Conservation (phyloP, 1,140 invertebrate species). For the Hirudo medicinalis region DNA sequence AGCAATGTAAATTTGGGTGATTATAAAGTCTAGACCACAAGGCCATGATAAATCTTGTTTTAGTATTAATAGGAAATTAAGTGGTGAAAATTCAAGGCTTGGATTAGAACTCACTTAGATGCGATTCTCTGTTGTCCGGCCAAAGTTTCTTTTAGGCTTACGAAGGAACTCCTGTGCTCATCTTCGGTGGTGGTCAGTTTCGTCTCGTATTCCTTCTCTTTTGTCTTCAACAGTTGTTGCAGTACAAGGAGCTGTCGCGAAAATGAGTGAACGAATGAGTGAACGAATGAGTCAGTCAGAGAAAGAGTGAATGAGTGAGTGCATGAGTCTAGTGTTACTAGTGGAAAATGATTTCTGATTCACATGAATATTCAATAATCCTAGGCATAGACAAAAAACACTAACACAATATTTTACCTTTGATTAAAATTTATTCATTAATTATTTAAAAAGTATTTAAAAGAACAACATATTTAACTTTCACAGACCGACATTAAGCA, state of each 20-base stretch:
- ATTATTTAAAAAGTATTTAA: neutral
- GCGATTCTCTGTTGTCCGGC: neutral
- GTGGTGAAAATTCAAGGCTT: neutral
- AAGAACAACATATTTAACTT: neutral
- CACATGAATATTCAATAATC: neutral
- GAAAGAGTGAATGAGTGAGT: neutral
- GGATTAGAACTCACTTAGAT: neutral
- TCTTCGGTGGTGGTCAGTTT: neutral
- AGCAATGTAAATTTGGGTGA: neutral
- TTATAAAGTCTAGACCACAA: neutral
- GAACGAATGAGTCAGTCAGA: neutral
- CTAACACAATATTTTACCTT: neutral
- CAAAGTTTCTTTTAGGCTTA: neutral
- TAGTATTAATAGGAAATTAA: neutral
- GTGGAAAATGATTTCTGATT: neutral
- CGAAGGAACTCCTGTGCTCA: neutral
- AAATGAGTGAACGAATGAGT: neutral
- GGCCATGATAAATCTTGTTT: neutral
- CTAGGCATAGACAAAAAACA: neutral
- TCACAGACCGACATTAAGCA: too few species aligned
- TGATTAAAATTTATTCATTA: neutral
- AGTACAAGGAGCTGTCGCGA: neutral
- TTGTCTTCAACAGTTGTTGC: slow-evolving; percentile 1
- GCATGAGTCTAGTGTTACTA: neutral
- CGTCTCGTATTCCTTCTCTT: neutral